Percentiles rank a stretch among this genome's conserved stretches.
phyloP scores from a whole-genome alignment of 2,113 vertebrate species.

The Hylia prasina region DNA sequence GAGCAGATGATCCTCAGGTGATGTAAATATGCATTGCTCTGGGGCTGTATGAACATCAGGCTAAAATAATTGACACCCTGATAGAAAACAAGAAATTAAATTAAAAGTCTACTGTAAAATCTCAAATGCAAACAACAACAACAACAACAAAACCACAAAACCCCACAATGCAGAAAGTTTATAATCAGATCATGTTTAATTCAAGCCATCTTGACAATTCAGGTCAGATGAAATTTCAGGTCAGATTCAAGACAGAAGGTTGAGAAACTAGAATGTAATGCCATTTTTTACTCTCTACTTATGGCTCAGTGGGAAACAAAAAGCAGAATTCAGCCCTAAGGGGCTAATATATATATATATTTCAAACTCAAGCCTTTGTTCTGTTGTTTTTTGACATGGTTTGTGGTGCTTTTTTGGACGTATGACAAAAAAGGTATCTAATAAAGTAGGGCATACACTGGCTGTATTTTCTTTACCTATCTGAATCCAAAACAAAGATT shows the following conservation, averaged over 20 bases:
- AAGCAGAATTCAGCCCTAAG: neutral
- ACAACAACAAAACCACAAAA: neutral
- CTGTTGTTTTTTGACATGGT: neutral
- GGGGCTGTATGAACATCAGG: neutral
- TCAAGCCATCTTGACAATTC: neutral
- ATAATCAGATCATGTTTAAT: neutral
- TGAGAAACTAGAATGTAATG: neutral
- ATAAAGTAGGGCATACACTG: neutral
- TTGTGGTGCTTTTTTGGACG: neutral
- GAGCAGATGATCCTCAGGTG: neutral
- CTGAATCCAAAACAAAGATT: neutral
- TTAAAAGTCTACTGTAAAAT: neutral
- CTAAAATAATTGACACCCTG: neutral
- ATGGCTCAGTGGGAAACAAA: neutral
- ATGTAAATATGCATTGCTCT: neutral
- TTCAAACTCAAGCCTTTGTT: neutral
- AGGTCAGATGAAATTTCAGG: neutral
- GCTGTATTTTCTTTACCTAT: neutral
- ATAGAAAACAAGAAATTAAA: neutral
- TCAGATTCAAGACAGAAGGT: neutral
- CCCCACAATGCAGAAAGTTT: fast-evolving
- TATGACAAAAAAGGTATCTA: neutral
- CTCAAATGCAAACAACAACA: neutral
- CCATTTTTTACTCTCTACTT: neutral
- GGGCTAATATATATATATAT: neutral